A percentile compares a stretch with the other conserved stretches of the same genome.
These are phyloP conservation scores for Trichonephila clavipes DNA, from an alignment of 1,140 invertebrate genomes.

Conservation along the genomic window DNA sequence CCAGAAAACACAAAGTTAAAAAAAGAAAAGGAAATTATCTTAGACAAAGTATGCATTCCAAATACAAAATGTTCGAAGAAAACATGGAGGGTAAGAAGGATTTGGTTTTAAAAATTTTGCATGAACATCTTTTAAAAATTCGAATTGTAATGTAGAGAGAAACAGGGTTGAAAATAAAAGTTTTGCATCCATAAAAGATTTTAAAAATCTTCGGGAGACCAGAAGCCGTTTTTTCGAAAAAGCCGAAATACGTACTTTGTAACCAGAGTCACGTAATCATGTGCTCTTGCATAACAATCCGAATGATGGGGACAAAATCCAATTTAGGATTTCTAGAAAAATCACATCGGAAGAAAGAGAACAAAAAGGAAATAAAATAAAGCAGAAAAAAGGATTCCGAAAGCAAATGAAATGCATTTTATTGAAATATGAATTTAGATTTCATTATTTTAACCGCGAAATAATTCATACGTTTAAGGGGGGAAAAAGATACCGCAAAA, in stretches of 20 bases:
- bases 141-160: neutral
- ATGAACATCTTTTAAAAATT: neutral
- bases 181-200: neutral
- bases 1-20: too few relatives aligned
- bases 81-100: neutral
- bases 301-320: neutral
- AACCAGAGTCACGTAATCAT: neutral
- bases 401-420: conserved; percentile 2
- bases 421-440: neutral
- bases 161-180: neutral
- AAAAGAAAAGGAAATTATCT: too few relatives aligned
- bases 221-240: neutral
- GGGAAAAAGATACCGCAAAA: neutral
- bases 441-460: conserved; percentile 18
- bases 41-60: too few relatives aligned
- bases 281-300: neutral
- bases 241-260: neutral
- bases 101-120: neutral
- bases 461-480: neutral
- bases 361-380: conserved; percentile 15
- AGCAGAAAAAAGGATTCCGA: neutral
- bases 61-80: too few relatives aligned
- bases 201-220: neutral
- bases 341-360: neutral
- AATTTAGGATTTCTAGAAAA: neutral